Conservation (phyloP, 35 echinoderm and acorn worm species). For the Diadema setosum region DNA sequence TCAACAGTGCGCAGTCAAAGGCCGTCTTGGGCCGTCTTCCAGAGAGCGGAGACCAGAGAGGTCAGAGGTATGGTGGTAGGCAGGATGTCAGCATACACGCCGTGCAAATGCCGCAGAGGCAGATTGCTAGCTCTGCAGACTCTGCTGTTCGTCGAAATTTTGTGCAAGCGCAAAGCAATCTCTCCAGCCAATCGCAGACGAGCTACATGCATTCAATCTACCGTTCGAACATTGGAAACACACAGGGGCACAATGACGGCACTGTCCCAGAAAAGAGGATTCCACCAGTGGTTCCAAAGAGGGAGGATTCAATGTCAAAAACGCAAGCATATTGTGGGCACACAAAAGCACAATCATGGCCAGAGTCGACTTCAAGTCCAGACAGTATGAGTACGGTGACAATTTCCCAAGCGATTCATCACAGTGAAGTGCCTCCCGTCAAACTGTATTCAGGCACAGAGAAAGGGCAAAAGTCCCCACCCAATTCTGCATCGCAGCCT, state of each 20-base stretch:
- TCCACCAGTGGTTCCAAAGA: constrained; percentile 1
- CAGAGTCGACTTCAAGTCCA: not conserved
- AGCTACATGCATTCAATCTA: not conserved
- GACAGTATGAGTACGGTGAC: not conserved
- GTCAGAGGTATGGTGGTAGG: not conserved
- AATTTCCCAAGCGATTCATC: not conserved
- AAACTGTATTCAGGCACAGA: not conserved
- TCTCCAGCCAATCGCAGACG: not conserved
- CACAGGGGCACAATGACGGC: not conserved
- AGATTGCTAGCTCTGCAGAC: constrained; percentile 6
- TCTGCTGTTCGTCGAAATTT: not conserved
- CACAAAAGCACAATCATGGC: not conserved
- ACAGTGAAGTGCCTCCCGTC: not conserved
- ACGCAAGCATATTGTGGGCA: not conserved
- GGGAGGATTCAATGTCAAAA: not conserved
- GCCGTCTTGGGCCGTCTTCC: not conserved
- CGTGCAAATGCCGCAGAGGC: not conserved
- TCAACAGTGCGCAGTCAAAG: constrained; percentile 1
- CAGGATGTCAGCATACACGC: not conserved
- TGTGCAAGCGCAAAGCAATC: not conserved
- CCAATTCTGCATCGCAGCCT: not conserved
- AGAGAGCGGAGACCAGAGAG: not conserved
- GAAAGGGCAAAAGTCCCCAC: not conserved
- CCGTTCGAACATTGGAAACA: not conserved
- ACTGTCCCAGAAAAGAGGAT: not conserved